Evolutionary conservation across 2,113 vertebrate genomes (phyloP).

Genomic region (Lasiurus cinereus): DNA sequence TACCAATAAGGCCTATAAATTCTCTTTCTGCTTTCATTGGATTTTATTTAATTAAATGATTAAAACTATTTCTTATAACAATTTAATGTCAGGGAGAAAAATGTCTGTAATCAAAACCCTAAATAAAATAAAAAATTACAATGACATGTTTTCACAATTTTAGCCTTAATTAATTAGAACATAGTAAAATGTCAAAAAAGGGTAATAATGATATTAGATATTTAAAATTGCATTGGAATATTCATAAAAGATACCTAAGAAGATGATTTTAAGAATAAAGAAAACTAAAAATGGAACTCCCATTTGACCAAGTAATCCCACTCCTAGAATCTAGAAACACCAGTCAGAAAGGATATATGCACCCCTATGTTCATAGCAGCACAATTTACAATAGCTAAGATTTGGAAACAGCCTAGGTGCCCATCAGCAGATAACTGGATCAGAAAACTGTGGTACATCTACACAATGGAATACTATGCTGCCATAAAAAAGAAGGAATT

Average conservation of each 20-base stretch:
- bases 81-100: not conserved
- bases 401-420: too few relatives aligned
- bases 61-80: not conserved
- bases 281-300: too few relatives aligned
- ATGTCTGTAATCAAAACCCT: not conserved
- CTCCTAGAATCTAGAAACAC: too few relatives aligned
- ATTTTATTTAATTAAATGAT: not conserved
- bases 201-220: not conserved
- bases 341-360: too few relatives aligned
- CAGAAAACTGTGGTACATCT: too few relatives aligned
- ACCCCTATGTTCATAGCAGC: too few relatives aligned
- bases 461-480: too few relatives aligned
- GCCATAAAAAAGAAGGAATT: too few relatives aligned
- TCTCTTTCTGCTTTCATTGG: not conserved
- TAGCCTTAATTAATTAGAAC: not conserved
- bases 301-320: too few relatives aligned
- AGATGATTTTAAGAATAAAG: not conserved
- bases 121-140: not conserved
- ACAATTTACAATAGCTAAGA: too few relatives aligned
- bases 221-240: not conserved
- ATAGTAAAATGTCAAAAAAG: not conserved
- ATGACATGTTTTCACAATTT: not conserved
- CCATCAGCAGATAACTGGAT: too few relatives aligned
- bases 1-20: not conserved
- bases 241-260: not conserved